Evolutionary conservation across 2,797 vertebrate species (phyloP), one percentile per base, ranked within the genome.

Genomic region (Falco novaeseelandiae): DNA sequence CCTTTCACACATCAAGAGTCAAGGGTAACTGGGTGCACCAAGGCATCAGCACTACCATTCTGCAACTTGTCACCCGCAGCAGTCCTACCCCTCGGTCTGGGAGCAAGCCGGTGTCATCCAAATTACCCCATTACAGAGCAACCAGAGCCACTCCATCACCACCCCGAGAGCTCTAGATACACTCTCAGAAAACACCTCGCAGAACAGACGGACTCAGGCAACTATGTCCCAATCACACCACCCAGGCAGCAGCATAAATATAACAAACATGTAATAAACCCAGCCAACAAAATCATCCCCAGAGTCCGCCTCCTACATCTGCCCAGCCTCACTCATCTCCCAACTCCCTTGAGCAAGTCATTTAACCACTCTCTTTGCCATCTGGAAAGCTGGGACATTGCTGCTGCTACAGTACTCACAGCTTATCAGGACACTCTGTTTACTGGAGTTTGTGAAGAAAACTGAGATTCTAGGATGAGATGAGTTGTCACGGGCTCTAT

Each of bases 401-500:
- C 69, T 0, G 3, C 86, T 70, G 90, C 90, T 66, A 19, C 92
- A 49, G 71, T 8, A 36, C 89, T 92, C 83, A 6, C 81, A 10
- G 63, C 88, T 94, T 94, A 92, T 18, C 74, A n/a, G 74, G 81
- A 90, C 86, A 85, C 63, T 87, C 57, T 67, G 74, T 73, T 97
- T 94, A 71, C 59, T 29, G 54, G 49, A 62, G 88, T 87, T 94
- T 87, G 81, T 70, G 74, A 89, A 67, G 90, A 83, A 95, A 93
- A 83, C 92, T 87, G 93, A 76, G 77, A 96, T 95, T 88, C 79
- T 86, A 2, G 89, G 89, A 93, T 89, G 44, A 81, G 92, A 40
- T 72, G 77, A 96, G 91, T 77, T 93, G 88, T 96, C 74, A 73
- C 8, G 44, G 6, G 70, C 88, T 94, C 94, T 51, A 18, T 90